A percentile compares a stretch with the other conserved stretches of the same genome.
phyloP scores from a whole-genome alignment of 2,113 vertebrate species.

The Madoqua kirkii region DNA sequence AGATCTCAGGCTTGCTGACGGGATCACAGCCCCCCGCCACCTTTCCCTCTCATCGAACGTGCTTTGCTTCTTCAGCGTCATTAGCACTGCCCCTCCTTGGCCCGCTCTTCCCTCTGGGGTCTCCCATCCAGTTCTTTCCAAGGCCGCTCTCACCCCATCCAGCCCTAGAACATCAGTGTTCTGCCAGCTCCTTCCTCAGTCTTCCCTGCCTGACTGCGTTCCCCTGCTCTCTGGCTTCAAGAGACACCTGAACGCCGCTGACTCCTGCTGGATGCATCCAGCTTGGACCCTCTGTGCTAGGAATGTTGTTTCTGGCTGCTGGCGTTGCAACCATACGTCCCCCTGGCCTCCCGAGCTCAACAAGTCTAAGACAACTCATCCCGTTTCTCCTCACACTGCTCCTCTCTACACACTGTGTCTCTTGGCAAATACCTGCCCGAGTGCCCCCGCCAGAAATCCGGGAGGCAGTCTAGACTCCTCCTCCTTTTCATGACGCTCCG shows the following conservation, averaged over 20 bases:
- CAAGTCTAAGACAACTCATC: not conserved
- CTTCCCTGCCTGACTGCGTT: not conserved
- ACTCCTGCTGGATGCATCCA: not conserved
- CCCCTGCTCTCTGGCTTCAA: not conserved
- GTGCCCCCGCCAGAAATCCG: not conserved
- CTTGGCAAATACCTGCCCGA: not conserved
- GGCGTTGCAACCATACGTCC: no score
- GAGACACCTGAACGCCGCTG: not conserved
- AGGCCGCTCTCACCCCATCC: not conserved
- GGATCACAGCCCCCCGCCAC: not conserved
- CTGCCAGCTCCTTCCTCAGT: not conserved
- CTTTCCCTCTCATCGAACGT: fast-evolving
- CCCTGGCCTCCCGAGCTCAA: not conserved
- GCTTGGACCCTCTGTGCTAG: not conserved
- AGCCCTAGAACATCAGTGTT: not conserved
- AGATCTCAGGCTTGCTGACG: not conserved
- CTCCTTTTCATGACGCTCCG: not conserved
- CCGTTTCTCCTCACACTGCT: not conserved
- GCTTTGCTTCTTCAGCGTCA: not conserved
- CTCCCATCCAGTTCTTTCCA: not conserved
- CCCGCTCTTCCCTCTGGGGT: not conserved
- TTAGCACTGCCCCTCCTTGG: not conserved
- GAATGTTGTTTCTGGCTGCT: not conserved
- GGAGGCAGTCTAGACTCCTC: not conserved
- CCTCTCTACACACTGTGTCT: not conserved